Evolutionary conservation across 2,888 invertebrate genomes (phyloP), one percentile per base, ranked within the genome.

Genomic region (Pyrrhia umbra): DNA sequence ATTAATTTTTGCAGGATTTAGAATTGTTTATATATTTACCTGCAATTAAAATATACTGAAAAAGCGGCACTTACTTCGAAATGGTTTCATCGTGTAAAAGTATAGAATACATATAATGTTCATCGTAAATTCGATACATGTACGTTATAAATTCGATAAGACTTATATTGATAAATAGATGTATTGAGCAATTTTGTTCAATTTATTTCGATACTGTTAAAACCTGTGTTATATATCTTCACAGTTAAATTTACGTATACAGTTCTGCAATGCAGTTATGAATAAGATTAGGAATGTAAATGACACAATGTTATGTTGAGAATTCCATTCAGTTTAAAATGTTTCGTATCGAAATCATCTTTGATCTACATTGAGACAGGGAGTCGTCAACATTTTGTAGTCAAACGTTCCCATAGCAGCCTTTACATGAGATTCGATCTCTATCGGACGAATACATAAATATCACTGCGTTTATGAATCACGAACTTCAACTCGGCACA

Each of bases 371-470:
- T 59, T 63, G 64, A 57, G 63, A 75, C 57, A 57, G 59, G 47
- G 37, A 45, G 43, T 57, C 20, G 25, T 54, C 45, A 37, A 25
- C 55, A 59, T 30, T 52, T 47, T 37, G 40, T 39, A 57, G 52
- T 74, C 56, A 43, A 58, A 50, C 42, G 54, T 64, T 65, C 56
- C 8, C 58, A 63, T 66, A 79, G 76, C 77, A 77, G 78, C 80
- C 75, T 77, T 75, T 67, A 58, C 10, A 63, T 51, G 81, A 84
- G 85, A 85, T 85, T 79, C 78, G n/a, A 85, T 85, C 85, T 85
- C 83, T 66, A 13, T 43, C 27, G 83, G 82, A 84, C 85, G 82
- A 78, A 81, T 70, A 54, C 64, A 60, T 79, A 78, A 42, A 30
- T 63, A 69, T 82, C 83, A 83, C 77, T 74, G 71, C 49, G 57